phyloP scores from a whole-genome alignment of 2,113 vertebrate genomes.

The Stegastes partitus region DNA sequence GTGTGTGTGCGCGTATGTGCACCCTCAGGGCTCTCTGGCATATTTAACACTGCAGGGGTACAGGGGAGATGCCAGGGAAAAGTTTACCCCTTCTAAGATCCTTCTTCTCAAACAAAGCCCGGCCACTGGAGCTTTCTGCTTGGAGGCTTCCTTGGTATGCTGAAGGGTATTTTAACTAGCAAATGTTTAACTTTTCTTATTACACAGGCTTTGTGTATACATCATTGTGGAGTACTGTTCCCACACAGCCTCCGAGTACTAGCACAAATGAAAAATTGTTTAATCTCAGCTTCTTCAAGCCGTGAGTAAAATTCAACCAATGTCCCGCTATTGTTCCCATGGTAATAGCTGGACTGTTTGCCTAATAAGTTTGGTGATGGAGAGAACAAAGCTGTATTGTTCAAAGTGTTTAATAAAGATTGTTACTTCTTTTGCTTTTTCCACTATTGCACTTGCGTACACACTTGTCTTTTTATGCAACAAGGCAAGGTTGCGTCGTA shows the following conservation, averaged over 20 bases:
- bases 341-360: conserved; percentile 44
- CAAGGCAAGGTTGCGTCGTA: conserved; percentile 20
- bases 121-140: conserved; percentile 57
- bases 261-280: conserved; percentile 54
- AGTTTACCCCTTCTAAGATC: conserved; percentile 46
- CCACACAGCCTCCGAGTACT: conserved; percentile 30
- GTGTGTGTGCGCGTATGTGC: neutral
- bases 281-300: conserved; percentile 58
- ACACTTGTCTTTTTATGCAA: conserved; percentile 19
- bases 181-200: conserved; percentile 77
- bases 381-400: conserved; percentile 49
- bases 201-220: conserved; percentile 48
- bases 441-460: neutral
- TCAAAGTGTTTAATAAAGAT: conserved; percentile 38
- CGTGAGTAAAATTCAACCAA: conserved; percentile 40
- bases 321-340: conserved; percentile 33
- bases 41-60: conserved; percentile 64
- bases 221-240: conserved; percentile 39
- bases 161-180: conserved; percentile 61
- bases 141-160: conserved; percentile 59
- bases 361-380: conserved; percentile 22
- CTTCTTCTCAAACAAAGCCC: conserved; percentile 62
- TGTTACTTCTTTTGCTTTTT: neutral
- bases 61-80: conserved; percentile 63
- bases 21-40: conserved; percentile 46